These are phyloP conservation scores for Pavo muticus DNA, from an alignment of 2,113 vertebrate species.

Conservation along the genomic window DNA sequence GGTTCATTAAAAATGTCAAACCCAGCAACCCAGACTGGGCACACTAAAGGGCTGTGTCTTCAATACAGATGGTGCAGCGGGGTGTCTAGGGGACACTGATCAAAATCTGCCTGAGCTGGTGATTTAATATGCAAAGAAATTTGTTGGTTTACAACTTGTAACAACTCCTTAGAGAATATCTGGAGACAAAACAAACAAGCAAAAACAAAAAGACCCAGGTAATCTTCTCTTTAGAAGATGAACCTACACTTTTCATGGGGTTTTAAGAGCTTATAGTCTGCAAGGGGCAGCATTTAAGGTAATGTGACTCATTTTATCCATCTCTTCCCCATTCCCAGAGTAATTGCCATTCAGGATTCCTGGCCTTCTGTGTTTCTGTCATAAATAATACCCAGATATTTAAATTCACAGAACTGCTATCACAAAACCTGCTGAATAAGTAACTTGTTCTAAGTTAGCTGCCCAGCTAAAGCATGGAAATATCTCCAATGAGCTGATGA, in stretches of 20 bases:
- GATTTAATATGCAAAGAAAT: neutral
- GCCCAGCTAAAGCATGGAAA: neutral
- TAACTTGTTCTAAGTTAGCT: neutral
- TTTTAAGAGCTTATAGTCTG: neutral
- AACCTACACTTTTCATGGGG: neutral
- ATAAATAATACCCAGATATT: neutral
- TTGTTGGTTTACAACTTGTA: neutral
- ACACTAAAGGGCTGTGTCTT: neutral
- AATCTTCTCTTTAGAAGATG: neutral
- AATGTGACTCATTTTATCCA: neutral
- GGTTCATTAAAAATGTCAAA: neutral
- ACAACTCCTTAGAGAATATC: neutral
- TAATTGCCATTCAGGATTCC: neutral
- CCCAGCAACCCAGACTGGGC: neutral
- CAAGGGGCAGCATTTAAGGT: neutral
- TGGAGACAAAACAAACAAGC: neutral
- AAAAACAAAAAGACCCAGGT: neutral
- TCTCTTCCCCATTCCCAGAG: neutral
- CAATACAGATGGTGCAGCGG: neutral
- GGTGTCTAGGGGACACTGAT: fast-evolving
- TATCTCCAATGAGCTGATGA: neutral
- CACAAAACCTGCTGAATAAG: neutral
- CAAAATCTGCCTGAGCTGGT: neutral
- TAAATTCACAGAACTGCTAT: neutral
- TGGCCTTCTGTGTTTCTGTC: neutral